Evolutionary conservation across 2,888 invertebrate species (phyloP).

Genomic region (Petrolisthes cinctipes): DNA sequence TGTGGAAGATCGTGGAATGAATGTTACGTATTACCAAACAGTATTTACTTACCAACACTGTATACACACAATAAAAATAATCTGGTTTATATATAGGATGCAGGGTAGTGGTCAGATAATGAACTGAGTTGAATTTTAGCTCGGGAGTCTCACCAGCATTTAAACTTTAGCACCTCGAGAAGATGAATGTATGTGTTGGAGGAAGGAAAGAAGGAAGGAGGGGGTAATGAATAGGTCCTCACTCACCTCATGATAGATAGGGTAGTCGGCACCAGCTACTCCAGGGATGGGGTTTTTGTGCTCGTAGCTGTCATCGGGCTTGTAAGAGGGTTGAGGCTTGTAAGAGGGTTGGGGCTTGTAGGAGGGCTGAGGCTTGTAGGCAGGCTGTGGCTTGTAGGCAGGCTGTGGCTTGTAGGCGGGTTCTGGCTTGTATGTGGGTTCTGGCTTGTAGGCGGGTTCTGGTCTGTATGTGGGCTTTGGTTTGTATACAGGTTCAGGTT

Average conservation of each 20-base stretch:
- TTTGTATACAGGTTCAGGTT: slow-evolving; percentile 2
- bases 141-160: not conserved
- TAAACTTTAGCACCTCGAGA: not conserved
- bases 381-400: not conserved
- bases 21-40: too few relatives aligned
- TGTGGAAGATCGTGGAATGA: too few relatives aligned
- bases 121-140: too few relatives aligned
- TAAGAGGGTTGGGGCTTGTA: slow-evolving; percentile 29
- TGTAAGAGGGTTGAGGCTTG: slow-evolving; percentile 24
- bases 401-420: slow-evolving; percentile 22
- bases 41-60: too few relatives aligned
- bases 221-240: not conserved
- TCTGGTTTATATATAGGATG: too few relatives aligned
- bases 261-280: slow-evolving; percentile 83
- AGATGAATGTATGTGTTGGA: not conserved
- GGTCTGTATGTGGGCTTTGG: slow-evolving; percentile 11
- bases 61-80: too few relatives aligned
- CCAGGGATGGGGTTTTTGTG: slow-evolving; percentile 76
- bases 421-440: not conserved
- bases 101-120: too few relatives aligned
- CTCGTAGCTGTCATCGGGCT: slow-evolving; percentile 18
- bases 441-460: not conserved
- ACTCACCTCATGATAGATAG: slow-evolving; percentile 76
- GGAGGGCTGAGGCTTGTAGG: slow-evolving; percentile 18
- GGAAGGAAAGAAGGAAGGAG: not conserved